These are phyloP conservation scores for Cataglyphis albicans DNA, from an alignment of 2,888 invertebrate genomes.

Conservation along the genomic window DNA sequence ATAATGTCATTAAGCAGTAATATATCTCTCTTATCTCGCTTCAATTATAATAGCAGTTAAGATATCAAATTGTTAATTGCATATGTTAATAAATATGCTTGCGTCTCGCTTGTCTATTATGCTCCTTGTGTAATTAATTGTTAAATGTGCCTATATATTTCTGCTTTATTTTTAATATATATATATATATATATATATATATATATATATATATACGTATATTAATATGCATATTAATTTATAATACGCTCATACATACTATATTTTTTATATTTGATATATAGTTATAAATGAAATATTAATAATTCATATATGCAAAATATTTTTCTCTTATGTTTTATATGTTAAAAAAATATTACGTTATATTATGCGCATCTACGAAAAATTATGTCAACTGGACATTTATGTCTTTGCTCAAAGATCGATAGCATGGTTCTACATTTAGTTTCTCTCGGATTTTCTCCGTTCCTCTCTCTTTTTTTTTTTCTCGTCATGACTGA, in stretches of 20 bases:
- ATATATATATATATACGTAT: too few relatives aligned
- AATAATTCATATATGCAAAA: neutral
- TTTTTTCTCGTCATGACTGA: conserved; percentile 58
- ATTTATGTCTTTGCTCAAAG: conserved; percentile 20
- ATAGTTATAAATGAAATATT: neutral
- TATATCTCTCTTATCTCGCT: neutral
- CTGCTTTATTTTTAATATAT: neutral
- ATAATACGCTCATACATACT: neutral
- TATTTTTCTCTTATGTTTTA: neutral
- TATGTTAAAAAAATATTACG: neutral
- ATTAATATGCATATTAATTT: neutral
- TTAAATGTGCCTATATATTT: neutral
- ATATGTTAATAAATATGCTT: conserved; percentile 31
- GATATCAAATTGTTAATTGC: conserved; percentile 5
- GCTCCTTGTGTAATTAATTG: conserved; percentile 5
- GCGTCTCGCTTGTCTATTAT: conserved; percentile 8
- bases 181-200: neutral
- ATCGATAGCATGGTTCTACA: conserved; percentile 7
- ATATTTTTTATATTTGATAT: neutral
- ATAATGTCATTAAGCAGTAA: neutral
- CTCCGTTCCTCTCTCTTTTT: conserved; percentile 42
- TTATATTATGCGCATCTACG: neutral
- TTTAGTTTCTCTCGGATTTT: conserved; percentile 54
- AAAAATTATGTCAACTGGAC: neutral
- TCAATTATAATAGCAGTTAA: neutral